Percentiles rank a stretch among this genome's conserved stretches.
Evolutionary conservation across 2,888 invertebrate genomes (phyloP).

Genomic region (Leptinotarsa haldemani): DNA sequence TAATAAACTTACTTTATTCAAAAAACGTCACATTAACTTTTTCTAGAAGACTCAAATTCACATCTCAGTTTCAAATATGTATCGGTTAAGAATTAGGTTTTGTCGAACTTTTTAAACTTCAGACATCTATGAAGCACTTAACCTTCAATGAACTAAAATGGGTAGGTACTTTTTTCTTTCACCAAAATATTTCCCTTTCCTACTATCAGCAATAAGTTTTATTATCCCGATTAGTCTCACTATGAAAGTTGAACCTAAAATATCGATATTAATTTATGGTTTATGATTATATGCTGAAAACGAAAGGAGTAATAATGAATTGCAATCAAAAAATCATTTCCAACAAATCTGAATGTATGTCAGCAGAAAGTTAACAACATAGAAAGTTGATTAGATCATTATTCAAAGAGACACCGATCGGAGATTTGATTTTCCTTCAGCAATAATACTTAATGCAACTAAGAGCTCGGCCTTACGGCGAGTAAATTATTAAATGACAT

Average conservation of each 20-base stretch:
- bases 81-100: too few relatives aligned
- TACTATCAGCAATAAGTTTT: background rate
- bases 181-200: background rate
- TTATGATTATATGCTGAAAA: background rate
- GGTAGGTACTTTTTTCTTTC: background rate
- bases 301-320: background rate
- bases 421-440: background rate
- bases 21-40: too few relatives aligned
- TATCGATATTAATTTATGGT: background rate
- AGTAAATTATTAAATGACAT: background rate
- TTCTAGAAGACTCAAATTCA: too few relatives aligned
- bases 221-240: background rate
- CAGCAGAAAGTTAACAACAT: conserved; percentile 1
- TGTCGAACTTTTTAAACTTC: too few relatives aligned
- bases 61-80: too few relatives aligned
- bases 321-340: background rate
- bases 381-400: conserved; percentile 3
- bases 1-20: too few relatives aligned
- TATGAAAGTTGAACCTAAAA: background rate
- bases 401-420: background rate
- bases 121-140: too few relatives aligned
- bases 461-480: background rate
- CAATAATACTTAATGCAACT: background rate
- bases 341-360: background rate
- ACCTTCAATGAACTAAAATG: too few relatives aligned